Percentiles rank a stretch among this genome's conserved stretches.
These are phyloP conservation scores for Drosophila recens DNA, from an alignment of 2,888 invertebrate genomes.

Conservation along the genomic window DNA sequence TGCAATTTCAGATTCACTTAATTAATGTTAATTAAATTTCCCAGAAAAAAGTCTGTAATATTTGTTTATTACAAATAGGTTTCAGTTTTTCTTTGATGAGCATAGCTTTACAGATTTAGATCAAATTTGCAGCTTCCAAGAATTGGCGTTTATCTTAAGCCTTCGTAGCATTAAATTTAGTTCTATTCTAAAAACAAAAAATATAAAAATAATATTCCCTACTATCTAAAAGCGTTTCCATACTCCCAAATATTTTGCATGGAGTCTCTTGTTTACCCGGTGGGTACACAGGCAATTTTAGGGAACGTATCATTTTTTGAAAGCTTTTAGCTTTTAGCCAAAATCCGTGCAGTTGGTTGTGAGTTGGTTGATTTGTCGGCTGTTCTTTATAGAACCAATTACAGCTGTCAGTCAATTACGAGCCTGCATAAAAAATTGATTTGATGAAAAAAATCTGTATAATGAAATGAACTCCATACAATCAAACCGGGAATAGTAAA, in stretches of 20 bases:
- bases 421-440: not conserved
- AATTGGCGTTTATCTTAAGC: too few species aligned
- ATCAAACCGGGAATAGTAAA: not conserved
- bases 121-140: too few species aligned
- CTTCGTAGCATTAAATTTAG: too few species aligned
- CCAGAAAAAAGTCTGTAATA: not conserved
- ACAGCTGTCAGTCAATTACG: not conserved
- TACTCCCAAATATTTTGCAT: not conserved
- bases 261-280: not conserved
- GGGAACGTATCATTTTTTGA: not conserved
- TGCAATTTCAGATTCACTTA: not conserved
- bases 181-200: not conserved
- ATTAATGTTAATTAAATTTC: not conserved
- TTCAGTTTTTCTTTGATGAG: not conserved
- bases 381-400: not conserved
- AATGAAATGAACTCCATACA: not conserved
- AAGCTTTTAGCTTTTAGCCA: slow-evolving; percentile 3
- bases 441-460: not conserved
- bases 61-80: not conserved
- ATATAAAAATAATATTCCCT: not conserved
- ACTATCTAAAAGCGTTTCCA: not conserved
- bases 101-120: not conserved
- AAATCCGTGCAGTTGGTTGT: slow-evolving; percentile 1
- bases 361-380: not conserved
- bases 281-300: not conserved